Conservation (phyloP, 2,113 vertebrate species). For the Danionella cerebrum region DNA sequence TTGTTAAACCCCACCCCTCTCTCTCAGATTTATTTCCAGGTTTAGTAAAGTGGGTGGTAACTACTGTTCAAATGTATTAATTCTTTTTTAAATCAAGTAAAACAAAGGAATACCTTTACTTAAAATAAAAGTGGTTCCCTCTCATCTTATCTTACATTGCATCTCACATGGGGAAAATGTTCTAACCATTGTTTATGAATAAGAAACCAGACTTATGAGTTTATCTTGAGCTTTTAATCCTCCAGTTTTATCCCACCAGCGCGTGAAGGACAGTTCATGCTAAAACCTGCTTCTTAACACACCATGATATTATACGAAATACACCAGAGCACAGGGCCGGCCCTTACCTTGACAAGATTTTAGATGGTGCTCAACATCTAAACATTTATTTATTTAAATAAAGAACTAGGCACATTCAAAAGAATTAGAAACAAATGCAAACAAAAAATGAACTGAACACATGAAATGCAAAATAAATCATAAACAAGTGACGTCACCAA, state of each 20-base stretch:
- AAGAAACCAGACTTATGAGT: not conserved
- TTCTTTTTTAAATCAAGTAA: not conserved
- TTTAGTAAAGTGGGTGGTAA: no score
- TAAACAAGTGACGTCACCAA: no score
- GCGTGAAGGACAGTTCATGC: not conserved
- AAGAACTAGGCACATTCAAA: no score
- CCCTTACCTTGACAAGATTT: no score
- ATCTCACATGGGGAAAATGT: not conserved
- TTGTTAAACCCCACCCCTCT: no score
- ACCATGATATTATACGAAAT: not conserved
- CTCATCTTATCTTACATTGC: not conserved
- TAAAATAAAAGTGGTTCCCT: not conserved
- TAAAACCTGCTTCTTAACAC: not conserved
- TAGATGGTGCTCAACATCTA: no score
- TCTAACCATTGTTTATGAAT: conserved; percentile 1
- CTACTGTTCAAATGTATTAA: no score
- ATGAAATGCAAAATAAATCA: no score
- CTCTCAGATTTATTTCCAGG: no score
- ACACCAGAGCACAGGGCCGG: not conserved
- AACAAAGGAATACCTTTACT: not conserved
- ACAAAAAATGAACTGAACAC: no score
- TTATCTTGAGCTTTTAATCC: not conserved
- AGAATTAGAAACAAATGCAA: no score
- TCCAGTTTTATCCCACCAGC: not conserved
- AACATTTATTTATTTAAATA: no score